phyloP scores from a whole-genome alignment of 1,140 invertebrate species.

The Drusus annulatus region DNA sequence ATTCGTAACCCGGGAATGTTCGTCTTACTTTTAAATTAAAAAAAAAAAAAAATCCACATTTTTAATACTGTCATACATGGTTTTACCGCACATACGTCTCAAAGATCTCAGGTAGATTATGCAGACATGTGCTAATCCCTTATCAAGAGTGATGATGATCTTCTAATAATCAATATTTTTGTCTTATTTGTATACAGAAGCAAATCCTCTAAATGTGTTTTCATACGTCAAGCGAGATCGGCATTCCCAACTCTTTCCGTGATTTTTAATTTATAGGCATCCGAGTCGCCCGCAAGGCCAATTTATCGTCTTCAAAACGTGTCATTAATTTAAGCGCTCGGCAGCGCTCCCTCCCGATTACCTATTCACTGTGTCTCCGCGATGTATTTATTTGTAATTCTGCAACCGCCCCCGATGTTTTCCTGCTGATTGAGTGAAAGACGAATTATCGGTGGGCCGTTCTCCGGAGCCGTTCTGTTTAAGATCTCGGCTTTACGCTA shows the following conservation, averaged over 20 bases:
- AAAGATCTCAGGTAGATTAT: too few species aligned
- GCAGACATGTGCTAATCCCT: too few species aligned
- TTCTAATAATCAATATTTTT: too few species aligned
- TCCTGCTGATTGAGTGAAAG: background rate
- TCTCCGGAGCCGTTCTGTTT: background rate
- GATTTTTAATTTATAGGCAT: conserved; percentile 57
- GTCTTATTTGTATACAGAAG: background rate
- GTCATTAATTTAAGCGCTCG: conserved; percentile 53
- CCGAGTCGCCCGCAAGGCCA: conserved; percentile 44
- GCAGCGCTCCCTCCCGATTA: conserved; percentile 46
- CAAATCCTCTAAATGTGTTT: background rate
- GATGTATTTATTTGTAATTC: conserved; percentile 54
- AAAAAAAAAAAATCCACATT: too few species aligned
- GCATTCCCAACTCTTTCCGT: conserved; percentile 39
- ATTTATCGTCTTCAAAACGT: conserved; percentile 58
- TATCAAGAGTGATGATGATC: too few species aligned
- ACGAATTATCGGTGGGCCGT: too few species aligned
- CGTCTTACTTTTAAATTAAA: too few species aligned
- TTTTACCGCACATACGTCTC: too few species aligned
- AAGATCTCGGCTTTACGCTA: background rate
- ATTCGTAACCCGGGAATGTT: too few species aligned
- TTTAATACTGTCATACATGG: too few species aligned
- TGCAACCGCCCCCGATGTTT: conserved; percentile 46
- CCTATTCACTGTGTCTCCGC: conserved; percentile 48
- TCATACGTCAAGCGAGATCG: background rate